These are phyloP conservation scores for Anthophora plumipes DNA, from an alignment of 2,888 invertebrate species.

Conservation along the genomic window DNA sequence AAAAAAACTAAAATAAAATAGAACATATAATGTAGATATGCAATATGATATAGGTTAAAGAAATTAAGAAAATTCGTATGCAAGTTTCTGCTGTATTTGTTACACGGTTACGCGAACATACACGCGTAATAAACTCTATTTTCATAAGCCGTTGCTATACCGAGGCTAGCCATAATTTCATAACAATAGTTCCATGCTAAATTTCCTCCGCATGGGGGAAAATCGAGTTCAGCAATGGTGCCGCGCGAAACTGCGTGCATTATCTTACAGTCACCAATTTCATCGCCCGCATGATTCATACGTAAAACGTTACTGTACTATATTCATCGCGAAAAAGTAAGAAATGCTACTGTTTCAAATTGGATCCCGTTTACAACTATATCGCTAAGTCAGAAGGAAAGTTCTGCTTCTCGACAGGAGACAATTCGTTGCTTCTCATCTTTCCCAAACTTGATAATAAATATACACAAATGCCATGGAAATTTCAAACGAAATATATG, in stretches of 20 bases:
- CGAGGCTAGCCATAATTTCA: conserved; percentile 65
- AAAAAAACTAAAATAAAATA: no score
- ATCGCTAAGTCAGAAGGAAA: not conserved
- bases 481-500: no score
- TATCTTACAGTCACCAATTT: conserved; percentile 47
- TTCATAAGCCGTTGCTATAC: conserved; percentile 63
- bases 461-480: no score
- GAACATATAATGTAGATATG: no score
- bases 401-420: not conserved
- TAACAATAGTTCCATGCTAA: conserved; percentile 65
- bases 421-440: no score
- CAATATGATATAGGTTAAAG: no score
- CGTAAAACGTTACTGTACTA: conserved; percentile 2
- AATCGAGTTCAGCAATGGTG: conserved; percentile 41
- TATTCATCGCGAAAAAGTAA: not conserved
- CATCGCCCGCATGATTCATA: conserved; percentile 39
- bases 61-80: no score
- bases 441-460: no score
- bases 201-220: conserved; percentile 57
- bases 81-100: conserved; percentile 35
- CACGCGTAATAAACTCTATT: conserved; percentile 49
- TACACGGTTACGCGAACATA: conserved; percentile 30
- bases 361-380: not conserved
- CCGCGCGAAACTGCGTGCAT: conserved; percentile 43
- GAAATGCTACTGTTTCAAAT: not conserved